phyloP scores from a whole-genome alignment of 2,888 invertebrate species.

The Watsonalla binaria region DNA sequence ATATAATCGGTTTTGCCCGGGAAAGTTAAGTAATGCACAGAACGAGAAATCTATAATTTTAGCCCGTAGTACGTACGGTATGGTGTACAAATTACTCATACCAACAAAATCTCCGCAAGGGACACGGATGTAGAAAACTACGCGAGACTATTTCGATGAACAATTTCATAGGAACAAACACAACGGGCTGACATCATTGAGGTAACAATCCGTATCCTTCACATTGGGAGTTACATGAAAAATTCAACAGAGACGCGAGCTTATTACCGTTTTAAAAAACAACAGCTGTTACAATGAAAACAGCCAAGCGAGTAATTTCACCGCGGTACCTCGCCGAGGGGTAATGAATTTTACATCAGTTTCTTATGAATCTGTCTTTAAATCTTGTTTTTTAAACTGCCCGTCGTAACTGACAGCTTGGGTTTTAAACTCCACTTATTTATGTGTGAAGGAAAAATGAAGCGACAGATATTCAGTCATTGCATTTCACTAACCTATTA shows the following conservation, averaged over 20 bases:
- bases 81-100: too few relatives aligned
- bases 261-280: constrained; percentile 42
- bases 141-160: too few relatives aligned
- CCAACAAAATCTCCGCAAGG: too few relatives aligned
- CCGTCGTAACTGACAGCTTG: constrained; percentile 1
- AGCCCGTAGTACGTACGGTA: too few relatives aligned
- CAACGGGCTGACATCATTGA: constrained; percentile 9
- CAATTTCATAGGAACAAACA: too few relatives aligned
- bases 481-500: too few relatives aligned
- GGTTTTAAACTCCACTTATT: not conserved
- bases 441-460: not conserved
- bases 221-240: constrained; percentile 55
- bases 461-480: not conserved
- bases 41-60: too few relatives aligned
- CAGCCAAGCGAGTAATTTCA: constrained; percentile 10
- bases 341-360: constrained; percentile 30
- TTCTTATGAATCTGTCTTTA: constrained; percentile 17
- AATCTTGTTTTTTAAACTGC: constrained; percentile 12
- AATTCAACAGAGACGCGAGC: constrained; percentile 51
- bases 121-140: too few relatives aligned
- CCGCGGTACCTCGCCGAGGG: constrained; percentile 26
- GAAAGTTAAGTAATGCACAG: too few relatives aligned
- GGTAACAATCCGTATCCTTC: constrained; percentile 10
- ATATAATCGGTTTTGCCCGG: too few relatives aligned
- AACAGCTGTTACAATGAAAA: constrained; percentile 30